Evolutionary conservation across 23 tunicate species (phyloP), one percentile per base, ranked within the genome.

Genomic region (Diplosoma virens): DNA sequence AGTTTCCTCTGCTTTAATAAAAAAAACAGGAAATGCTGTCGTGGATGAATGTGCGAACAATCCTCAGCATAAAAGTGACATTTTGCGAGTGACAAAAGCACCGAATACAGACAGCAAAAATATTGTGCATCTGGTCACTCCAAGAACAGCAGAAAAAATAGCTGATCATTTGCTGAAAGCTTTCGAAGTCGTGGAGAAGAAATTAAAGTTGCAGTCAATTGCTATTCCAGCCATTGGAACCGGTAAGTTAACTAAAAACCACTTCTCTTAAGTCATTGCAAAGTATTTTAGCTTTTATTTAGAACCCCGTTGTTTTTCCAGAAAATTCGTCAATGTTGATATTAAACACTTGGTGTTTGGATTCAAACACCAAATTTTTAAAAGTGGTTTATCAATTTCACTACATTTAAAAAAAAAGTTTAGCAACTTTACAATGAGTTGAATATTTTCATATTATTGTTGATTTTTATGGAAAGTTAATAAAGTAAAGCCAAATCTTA

Each of bases 211-310:
- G 23, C 3, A 16, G 17, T 67, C 74, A 34, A n/a, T 67, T n/a
- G 74, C 74, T 16, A 35, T 67, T 34, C 74, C 74, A 16, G 74
- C 74, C 7, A 35, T 67, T 36, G 74, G 74, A 35, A 67, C 74
- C 6, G 74, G 74, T 67, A 67, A 67, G 52, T 11, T 35, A 4
- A n/a, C n/a, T n/a, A n/a, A n/a, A n/a, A n/a, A n/a, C n/a, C n/a
- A n/a, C n/a, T n/a, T n/a, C n/a, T n/a, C n/a, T n/a, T n/a, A n/a
- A n/a, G n/a, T n/a, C n/a, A n/a, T n/a, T n/a, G n/a, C n/a, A n/a
- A n/a, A n/a, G n/a, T n/a, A n/a, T n/a, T n/a, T n/a, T n/a, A n/a
- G n/a, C n/a, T n/a, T n/a, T n/a, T n/a, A n/a, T n/a, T n/a, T n/a
- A n/a, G n/a, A n/a, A n/a, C n/a, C n/a, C n/a, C n/a, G n/a, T n/a